Base-by-base conservation (phyloP, 2,113 vertebrate species). In the Erythrocercus mccallii region DNA sequence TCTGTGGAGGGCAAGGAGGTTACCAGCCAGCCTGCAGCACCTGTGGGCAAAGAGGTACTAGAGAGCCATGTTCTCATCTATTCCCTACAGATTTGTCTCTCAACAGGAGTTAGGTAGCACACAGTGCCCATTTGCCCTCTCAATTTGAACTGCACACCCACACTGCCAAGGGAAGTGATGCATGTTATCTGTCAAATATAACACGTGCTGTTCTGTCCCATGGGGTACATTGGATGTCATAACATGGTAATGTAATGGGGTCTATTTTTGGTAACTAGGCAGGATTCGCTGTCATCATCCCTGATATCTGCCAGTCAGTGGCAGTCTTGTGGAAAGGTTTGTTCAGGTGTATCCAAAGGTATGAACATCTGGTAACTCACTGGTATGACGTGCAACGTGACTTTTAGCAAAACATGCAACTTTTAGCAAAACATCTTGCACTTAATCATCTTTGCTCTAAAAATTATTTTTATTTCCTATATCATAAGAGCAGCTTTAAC, bases 91-190 rank as follows among this genome's bases (percentile, higher is more conserved):
- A n/a, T 60, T 19, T 72, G 9, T 68, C 18, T 81, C 40, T 40
- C 44, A 48, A 22, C 11, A 76, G 60, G 24, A 56, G 64, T 44
- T 51, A 78, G 62, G 44, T 44, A 81, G 33, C 74, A 64, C 33
- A 16, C 9, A 5, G 27, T n/a, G 57, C 42, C 56, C 11, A 37
- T 51, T 48, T n/a, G 30, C 35, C 19, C 45, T 51, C 62, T 57
- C 3, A 1, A 19, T 62, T 38, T 62, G 64, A 86, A 47, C 25
- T 0, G 0, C 37, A 33, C 7, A 31, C 33, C 19, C 61, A 56
- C 4, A 5, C 16, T 35, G 31, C 38, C 31, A 28, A 72, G 33
- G 60, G n/a, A 69, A 68, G 30, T 11, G 33, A 61, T 25, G 47
- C 1, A 1, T 27, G 19, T 54, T 81, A 83, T 12, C 54, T 19